phyloP scores from a whole-genome alignment of 2,888 invertebrate species.

The Lasioglossum lativentre region DNA sequence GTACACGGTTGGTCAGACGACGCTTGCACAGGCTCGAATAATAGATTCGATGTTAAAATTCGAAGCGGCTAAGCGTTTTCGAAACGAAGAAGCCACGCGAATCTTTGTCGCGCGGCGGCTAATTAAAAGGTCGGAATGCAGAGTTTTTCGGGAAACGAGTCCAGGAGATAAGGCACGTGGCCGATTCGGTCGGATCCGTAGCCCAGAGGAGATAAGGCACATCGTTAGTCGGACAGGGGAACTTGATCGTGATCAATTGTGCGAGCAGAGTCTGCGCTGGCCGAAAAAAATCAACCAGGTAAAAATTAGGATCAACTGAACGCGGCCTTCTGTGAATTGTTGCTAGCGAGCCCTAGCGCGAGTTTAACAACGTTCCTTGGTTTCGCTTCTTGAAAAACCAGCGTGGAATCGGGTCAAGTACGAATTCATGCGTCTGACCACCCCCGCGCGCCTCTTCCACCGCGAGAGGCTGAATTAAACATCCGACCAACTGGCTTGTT shows the following conservation, averaged over 20 bases:
- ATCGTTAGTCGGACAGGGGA: neutral
- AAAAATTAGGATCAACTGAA: conserved; percentile 28
- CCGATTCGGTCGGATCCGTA: neutral
- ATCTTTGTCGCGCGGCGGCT: neutral
- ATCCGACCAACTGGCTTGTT: neutral
- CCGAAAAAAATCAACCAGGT: neutral
- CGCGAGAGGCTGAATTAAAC: conserved; percentile 18
- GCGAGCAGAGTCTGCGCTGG: neutral
- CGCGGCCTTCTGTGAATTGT: conserved; percentile 16
- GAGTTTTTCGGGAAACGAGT: neutral
- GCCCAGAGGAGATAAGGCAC: neutral
- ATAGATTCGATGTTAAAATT: neutral
- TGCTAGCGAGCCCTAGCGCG: neutral
- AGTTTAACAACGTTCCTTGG: conserved; percentile 49
- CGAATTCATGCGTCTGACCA: conserved; percentile 55
- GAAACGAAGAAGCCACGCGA: neutral
- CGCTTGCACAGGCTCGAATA: neutral
- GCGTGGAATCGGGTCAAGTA: conserved; percentile 56
- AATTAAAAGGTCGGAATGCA: neutral
- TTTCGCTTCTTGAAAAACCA: conserved; percentile 38
- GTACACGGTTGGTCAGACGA: neutral
- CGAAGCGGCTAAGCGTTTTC: neutral
- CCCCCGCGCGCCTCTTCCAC: conserved; percentile 23
- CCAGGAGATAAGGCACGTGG: neutral
- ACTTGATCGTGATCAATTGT: neutral